phyloP scores from a whole-genome alignment of 2,113 vertebrate genomes.

The Notothenia coriiceps region DNA sequence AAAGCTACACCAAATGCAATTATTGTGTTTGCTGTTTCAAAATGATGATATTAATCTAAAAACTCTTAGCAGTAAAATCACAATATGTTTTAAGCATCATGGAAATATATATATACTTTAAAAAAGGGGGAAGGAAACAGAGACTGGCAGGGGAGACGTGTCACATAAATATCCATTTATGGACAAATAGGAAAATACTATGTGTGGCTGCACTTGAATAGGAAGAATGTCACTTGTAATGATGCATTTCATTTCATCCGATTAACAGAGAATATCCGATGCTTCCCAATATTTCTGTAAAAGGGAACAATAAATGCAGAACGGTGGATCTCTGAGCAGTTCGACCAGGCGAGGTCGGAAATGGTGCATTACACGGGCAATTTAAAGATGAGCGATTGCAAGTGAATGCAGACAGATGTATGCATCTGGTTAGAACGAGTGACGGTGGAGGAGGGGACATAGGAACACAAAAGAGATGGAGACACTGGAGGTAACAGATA shows the following conservation, averaged over 20 bases:
- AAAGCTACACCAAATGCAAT: no score
- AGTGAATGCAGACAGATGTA: constrained; percentile 12
- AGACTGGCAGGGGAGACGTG: neutral
- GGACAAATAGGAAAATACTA: neutral
- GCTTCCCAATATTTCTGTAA: constrained; percentile 27
- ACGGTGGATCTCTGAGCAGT: neutral
- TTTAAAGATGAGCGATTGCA: constrained; percentile 17
- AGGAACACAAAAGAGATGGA: neutral
- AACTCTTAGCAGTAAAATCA: neutral
- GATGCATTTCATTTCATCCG: constrained; percentile 8
- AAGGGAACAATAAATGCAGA: constrained; percentile 16
- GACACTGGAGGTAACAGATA: neutral
- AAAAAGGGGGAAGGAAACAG: neutral
- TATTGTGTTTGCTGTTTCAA: neutral
- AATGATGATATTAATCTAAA: neutral
- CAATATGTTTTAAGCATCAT: neutral
- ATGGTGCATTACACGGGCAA: neutral
- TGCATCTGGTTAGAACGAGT: neutral
- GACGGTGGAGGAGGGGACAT: neutral
- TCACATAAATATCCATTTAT: neutral
- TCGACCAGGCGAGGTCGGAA: neutral
- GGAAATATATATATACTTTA: neutral
- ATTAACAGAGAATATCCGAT: constrained; percentile 40
- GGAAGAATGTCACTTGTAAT: neutral
- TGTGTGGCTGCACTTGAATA: neutral